phyloP scores from a whole-genome alignment of 2,888 invertebrate genomes.

The Napeogenes sylphis region DNA sequence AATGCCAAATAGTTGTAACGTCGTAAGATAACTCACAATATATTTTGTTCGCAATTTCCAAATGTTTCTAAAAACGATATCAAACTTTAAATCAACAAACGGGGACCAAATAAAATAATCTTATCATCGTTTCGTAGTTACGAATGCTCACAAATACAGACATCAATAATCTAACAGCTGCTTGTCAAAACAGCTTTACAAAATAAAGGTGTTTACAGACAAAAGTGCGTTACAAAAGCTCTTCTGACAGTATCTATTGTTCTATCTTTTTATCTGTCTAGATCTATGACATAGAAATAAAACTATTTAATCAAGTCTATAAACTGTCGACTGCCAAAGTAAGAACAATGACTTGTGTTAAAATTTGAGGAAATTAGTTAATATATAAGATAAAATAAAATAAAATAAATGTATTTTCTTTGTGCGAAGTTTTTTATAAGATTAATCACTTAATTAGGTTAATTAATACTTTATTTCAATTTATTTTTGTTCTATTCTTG shows the following conservation, averaged over 20 bases:
- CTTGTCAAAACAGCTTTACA: conserved; percentile 65
- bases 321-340: background rate
- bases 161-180: conserved; percentile 59
- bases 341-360: too few species aligned
- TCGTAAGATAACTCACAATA: too few species aligned
- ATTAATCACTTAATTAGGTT: too few species aligned
- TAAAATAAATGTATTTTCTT: too few species aligned
- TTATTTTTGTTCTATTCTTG: too few species aligned
- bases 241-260: conserved; percentile 59
- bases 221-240: conserved; percentile 47
- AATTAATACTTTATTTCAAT: too few species aligned
- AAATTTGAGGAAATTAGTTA: too few species aligned
- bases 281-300: conserved; percentile 44
- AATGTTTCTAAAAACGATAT: conserved; percentile 23
- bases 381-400: too few species aligned
- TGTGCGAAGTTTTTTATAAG: too few species aligned
- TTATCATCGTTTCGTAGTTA: conserved; percentile 32
- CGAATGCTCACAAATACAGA: conserved; percentile 40
- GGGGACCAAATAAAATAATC: conserved; percentile 31
- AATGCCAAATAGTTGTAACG: too few species aligned
- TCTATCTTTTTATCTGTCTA: conserved; percentile 67
- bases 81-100: conserved; percentile 34
- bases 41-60: too few species aligned
- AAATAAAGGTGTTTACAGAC: conserved; percentile 71
- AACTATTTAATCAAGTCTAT: background rate